phyloP scores from a whole-genome alignment of 2,113 vertebrate species.

The Archilochus colubris region DNA sequence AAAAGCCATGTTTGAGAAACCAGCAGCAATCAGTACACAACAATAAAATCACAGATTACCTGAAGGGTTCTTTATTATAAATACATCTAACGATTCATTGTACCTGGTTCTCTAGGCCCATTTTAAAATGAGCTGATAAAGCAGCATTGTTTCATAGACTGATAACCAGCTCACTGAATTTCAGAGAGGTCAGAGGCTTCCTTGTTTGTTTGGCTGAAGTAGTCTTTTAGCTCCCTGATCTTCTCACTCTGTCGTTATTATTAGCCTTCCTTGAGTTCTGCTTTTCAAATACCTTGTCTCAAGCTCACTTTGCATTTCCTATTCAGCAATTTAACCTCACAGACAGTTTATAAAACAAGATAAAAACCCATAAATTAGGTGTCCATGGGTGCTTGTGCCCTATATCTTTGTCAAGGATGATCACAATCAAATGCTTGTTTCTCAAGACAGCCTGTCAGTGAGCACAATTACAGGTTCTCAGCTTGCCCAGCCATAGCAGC shows the following conservation, averaged over 20 bases:
- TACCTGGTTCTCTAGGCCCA: neutral
- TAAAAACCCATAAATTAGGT: constrained; percentile 69
- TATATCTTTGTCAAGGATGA: constrained; percentile 68
- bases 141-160: neutral
- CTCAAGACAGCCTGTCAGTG: constrained; percentile 49
- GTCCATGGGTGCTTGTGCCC: constrained; percentile 47
- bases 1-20: neutral
- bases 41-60: neutral
- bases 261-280: constrained; percentile 48
- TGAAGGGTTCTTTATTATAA: neutral
- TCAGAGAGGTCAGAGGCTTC: constrained; percentile 36
- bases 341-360: constrained; percentile 64
- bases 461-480: constrained; percentile 47
- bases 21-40: neutral
- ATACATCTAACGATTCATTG: neutral
- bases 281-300: constrained; percentile 57
- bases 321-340: constrained; percentile 59
- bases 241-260: constrained; percentile 13
- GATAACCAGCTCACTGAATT: neutral
- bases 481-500: neutral
- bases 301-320: constrained; percentile 53
- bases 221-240: constrained; percentile 47
- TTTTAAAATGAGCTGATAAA: constrained; percentile 33
- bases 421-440: constrained; percentile 67
- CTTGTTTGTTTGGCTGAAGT: constrained; percentile 52